Base-by-base conservation (phyloP, 2,113 vertebrate genomes). In the Odocoileus virginianus region DNA sequence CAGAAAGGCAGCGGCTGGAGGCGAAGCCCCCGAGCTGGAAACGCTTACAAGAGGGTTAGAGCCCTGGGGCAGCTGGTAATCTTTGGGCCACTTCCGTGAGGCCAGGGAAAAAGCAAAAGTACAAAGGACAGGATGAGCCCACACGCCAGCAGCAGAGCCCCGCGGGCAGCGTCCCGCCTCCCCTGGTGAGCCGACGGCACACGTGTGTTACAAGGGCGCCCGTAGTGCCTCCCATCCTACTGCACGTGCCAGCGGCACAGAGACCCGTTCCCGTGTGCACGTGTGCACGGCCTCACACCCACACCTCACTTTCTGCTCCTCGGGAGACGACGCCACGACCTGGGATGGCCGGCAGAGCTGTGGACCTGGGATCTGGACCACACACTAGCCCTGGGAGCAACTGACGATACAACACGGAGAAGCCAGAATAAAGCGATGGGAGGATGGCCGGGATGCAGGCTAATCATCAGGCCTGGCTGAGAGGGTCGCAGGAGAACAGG, bases 381-480 rank as follows among this genome's bases (percentile, higher is more conserved):
- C 14, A n/a, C 52, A 40, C 33, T 14, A 36, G 47, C 47, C 64
- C 76, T 19, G 30, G 52, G 30, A 40, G 40, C 40, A 17, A 1
- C 1, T 3, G 28, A 52, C 1, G 12, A 2, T 3, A 6, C 13
- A 21, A 54, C 23, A 17, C 55, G n/a, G 54, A 79, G 55, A 55
- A 25, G n/a, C 64, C 43, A 13, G 23, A 36, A 5, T 14, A 15
- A 28, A 28, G 43, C 23, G 64, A 19, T 6, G 25, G 45, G 27
- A 58, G 2, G 10, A 2, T 1, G 3, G 57, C 1, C 28, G 33
- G 23, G 17, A 23, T 4, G 3, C 3, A 15, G 17, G 30, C 71
- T 16, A 1, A 6, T 3, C 0, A 12, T 5, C 78, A 16, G 67
- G 30, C 76, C 55, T 57, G 27, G 13, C 36, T 15, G 30, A 60